Conservation (phyloP, 2,113 vertebrate genomes). For the Chrysemys picta region DNA sequence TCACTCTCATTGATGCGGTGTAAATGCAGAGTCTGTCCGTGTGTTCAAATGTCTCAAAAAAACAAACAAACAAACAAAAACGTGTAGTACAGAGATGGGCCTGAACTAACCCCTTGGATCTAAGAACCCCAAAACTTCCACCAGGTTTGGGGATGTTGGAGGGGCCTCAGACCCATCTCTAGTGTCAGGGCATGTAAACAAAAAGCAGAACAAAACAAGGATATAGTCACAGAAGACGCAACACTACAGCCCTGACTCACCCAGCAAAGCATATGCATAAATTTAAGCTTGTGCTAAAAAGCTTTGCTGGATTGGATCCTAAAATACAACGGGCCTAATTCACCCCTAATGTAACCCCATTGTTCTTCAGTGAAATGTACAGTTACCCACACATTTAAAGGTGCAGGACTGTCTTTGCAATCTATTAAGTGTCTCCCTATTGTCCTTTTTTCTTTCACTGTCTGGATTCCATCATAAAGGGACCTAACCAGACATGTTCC, state of each 20-base stretch:
- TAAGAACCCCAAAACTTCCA: neutral
- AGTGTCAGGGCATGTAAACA: neutral
- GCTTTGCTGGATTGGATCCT: neutral
- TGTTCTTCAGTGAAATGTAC: neutral
- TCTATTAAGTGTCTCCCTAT: constrained; percentile 19
- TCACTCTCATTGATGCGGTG: neutral
- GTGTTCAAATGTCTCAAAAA: neutral
- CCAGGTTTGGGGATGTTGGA: neutral
- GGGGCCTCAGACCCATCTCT: neutral
- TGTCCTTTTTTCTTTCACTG: neutral
- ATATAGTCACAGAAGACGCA: neutral
- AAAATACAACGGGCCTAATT: neutral
- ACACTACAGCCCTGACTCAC: neutral
- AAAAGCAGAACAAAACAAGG: neutral
- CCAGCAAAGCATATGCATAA: neutral
- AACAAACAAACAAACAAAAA: neutral
- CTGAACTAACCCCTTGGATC: neutral
- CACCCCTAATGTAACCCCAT: neutral
- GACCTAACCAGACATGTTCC: constrained; percentile 67
- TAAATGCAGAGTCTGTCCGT: neutral
- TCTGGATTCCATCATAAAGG: constrained; percentile 48
- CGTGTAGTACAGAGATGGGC: fast-evolving
- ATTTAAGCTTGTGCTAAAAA: neutral
- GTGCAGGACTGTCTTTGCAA: neutral
- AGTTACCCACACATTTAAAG: neutral